Evolutionary conservation across 1,140 invertebrate genomes (phyloP).

Genomic region (Lordiphosa mommai): DNA sequence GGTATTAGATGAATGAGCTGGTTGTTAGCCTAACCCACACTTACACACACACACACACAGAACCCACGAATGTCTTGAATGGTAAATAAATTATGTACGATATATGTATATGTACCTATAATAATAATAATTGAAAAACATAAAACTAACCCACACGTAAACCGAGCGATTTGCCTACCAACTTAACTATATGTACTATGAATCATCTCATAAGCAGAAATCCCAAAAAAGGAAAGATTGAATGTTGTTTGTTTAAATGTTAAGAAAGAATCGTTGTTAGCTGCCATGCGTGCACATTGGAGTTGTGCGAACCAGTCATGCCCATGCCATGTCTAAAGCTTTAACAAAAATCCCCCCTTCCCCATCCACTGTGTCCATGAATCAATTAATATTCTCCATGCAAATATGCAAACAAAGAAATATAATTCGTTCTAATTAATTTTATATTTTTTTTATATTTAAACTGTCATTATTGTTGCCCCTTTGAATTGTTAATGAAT

Average conservation of each 20-base stretch:
- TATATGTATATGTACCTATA: conserved; percentile 12
- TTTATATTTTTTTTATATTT: conserved; percentile 21
- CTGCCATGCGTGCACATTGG: conserved; percentile 24
- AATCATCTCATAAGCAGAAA: conserved; percentile 19
- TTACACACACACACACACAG: not conserved
- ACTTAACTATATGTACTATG: conserved; percentile 8
- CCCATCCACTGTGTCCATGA: conserved; percentile 23
- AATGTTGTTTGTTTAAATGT: conserved; percentile 63
- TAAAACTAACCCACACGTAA: conserved; percentile 40
- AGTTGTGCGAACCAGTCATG: conserved; percentile 2
- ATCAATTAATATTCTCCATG: conserved; percentile 17
- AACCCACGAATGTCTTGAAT: conserved; percentile 16
- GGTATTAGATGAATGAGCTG: conserved; percentile 4
- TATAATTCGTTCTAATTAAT: conserved; percentile 1
- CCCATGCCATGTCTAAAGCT: conserved; percentile 43
- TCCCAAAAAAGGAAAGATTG: conserved; percentile 30
- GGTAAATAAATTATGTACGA: conserved; percentile 13
- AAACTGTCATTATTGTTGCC: conserved; percentile 47
- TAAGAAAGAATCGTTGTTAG: conserved; percentile 27
- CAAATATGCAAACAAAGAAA: conserved; percentile 12
- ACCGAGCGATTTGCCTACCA: conserved; percentile 30
- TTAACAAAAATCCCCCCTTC: conserved; percentile 21
- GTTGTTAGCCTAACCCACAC: conserved; percentile 3
- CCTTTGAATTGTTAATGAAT: conserved; percentile 52
- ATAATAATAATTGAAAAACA: conserved; percentile 10